phyloP scores from a whole-genome alignment of 2,797 vertebrate genomes.

The Aratinga solstitialis region DNA sequence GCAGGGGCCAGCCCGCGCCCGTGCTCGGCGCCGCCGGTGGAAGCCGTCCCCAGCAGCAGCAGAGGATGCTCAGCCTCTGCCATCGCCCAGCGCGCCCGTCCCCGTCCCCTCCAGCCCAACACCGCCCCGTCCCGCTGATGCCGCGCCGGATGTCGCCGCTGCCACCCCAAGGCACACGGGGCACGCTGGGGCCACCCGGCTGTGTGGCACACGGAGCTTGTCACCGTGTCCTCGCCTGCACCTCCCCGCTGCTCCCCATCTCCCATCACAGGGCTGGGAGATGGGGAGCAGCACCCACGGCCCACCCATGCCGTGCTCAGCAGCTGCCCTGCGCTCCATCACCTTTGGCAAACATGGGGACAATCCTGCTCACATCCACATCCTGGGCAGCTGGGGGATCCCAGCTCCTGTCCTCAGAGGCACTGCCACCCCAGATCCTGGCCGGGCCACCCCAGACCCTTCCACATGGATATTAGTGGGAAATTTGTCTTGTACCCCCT shows the following conservation, averaged over 20 bases:
- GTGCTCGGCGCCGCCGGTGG: not conserved
- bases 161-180: not conserved
- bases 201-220: fast-evolving
- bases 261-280: not conserved
- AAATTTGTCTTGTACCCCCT: not conserved
- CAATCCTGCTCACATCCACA: not conserved
- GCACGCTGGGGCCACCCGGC: fast-evolving
- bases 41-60: not conserved
- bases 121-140: not conserved
- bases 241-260: not conserved
- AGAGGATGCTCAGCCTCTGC: not conserved
- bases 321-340: fast-evolving
- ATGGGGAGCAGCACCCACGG: not conserved
- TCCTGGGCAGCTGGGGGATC: not conserved
- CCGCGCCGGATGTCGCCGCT: fast-evolving
- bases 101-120: not conserved
- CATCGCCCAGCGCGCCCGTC: fast-evolving
- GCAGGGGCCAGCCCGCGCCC: slow-evolving; percentile 50
- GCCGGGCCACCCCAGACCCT: not conserved
- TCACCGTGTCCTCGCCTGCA: not conserved
- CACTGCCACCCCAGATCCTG: not conserved
- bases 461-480: not conserved
- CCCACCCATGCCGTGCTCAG: fast-evolving
- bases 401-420: fast-evolving
- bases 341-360: not conserved